Conservation (phyloP, 2,797 vertebrate species). For the Percopsis omiscomaycus region DNA sequence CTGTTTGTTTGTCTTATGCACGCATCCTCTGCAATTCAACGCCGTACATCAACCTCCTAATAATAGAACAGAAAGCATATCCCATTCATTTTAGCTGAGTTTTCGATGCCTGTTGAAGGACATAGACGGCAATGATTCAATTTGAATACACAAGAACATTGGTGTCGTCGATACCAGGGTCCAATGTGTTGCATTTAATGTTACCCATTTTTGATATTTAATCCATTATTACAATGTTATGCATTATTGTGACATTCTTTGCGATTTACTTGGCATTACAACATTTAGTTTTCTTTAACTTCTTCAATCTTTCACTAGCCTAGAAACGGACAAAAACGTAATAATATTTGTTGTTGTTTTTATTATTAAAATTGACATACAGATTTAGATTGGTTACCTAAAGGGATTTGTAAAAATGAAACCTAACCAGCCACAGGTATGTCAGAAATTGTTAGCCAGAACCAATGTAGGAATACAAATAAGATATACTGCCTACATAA, state of each 20-base stretch:
- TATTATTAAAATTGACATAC: no score
- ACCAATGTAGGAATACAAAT: background rate
- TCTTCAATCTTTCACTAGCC: no score
- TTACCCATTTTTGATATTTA: no score
- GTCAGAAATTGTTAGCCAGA: background rate
- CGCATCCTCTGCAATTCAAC: conserved; percentile 16
- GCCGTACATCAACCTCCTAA: conserved; percentile 40
- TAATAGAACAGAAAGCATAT: conserved; percentile 57
- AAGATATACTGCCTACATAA: background rate
- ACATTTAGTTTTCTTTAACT: no score
- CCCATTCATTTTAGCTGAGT: conserved; percentile 50
- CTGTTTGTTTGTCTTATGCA: background rate
- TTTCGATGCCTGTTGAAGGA: conserved; percentile 41
- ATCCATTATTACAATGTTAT: no score
- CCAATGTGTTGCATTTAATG: background rate
- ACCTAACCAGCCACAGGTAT: no score
- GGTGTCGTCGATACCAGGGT: background rate
- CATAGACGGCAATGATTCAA: conserved; percentile 35
- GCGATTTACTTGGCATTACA: no score
- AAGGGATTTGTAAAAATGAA: no score
- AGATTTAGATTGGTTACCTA: no score
- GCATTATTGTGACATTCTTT: no score
- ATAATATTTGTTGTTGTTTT: no score
- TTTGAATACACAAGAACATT: background rate
- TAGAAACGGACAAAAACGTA: no score